Evolutionary conservation across 2,888 invertebrate genomes (phyloP).

Genomic region (Andrena praecox): DNA sequence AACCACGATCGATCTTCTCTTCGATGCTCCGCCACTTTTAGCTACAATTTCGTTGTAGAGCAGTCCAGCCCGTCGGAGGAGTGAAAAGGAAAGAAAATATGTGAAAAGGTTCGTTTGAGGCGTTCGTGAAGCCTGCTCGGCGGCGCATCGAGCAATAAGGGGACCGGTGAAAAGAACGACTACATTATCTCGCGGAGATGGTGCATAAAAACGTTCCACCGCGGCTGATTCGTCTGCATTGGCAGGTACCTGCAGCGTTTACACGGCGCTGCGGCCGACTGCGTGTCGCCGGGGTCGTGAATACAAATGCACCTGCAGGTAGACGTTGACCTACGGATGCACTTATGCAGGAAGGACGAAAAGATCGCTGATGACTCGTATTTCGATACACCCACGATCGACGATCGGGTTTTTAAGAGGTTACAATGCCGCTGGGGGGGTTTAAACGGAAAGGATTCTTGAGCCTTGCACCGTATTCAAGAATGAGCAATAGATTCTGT

Average conservation of each 20-base stretch:
- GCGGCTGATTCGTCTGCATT: constrained; percentile 57
- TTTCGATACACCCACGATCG: constrained; percentile 35
- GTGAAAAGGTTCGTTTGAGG: constrained; percentile 25
- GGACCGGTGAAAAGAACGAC: constrained; percentile 48
- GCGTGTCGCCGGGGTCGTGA: constrained; percentile 56
- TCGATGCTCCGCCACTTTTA: background rate
- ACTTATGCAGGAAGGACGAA: constrained; percentile 54
- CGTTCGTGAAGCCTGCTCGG: constrained; percentile 23
- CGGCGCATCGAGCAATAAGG: constrained; percentile 19
- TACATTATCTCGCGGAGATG: constrained; percentile 54
- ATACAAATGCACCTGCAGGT: constrained; percentile 63
- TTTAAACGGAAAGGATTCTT: no score
- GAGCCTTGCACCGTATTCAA: background rate
- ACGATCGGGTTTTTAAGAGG: constrained; percentile 4
- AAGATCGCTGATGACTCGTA: constrained; percentile 46
- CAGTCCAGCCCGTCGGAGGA: background rate
- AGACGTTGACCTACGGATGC: constrained; percentile 52
- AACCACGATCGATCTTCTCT: background rate
- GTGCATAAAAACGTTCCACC: constrained; percentile 51
- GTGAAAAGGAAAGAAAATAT: background rate
- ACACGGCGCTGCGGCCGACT: constrained; percentile 57
- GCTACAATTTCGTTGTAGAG: constrained; percentile 2
- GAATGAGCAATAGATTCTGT: no score
- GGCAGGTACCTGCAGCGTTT: constrained; percentile 66
- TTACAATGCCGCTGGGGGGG: no score